phyloP scores from a whole-genome alignment of 2,888 invertebrate species.

The Phengaris alcon region DNA sequence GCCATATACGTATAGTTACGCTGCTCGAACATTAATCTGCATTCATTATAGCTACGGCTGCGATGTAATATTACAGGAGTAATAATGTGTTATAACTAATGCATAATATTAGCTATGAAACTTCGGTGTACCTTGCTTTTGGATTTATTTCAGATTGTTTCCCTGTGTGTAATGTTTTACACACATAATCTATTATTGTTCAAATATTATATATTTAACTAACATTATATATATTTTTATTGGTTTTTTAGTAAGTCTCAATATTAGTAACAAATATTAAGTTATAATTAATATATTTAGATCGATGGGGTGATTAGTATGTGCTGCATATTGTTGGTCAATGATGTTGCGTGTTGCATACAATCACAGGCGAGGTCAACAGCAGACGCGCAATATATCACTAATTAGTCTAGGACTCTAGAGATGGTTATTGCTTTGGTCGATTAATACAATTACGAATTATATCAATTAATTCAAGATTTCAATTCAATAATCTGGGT shows the following conservation, averaged over 20 bases:
- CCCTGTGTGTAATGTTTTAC: no score
- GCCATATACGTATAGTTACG: neutral
- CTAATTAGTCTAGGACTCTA: neutral
- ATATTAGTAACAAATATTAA: neutral
- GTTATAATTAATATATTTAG: neutral
- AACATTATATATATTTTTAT: no score
- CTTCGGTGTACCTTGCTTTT: neutral
- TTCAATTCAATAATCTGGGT: neutral
- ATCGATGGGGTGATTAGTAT: neutral
- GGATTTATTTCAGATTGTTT: neutral
- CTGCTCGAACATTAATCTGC: slow-evolving; percentile 5
- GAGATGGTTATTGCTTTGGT: neutral
- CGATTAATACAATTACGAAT: neutral
- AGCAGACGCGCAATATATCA: neutral
- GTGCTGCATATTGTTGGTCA: neutral
- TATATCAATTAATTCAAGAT: neutral
- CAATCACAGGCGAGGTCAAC: slow-evolving; percentile 2
- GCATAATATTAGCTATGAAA: neutral
- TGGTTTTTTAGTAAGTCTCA: no score
- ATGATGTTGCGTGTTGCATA: slow-evolving; percentile 16
- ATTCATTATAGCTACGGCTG: neutral
- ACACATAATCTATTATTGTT: no score
- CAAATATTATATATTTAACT: no score
- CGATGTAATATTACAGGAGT: neutral
- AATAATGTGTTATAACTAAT: neutral